phyloP scores from a whole-genome alignment of 2,113 vertebrate species.

The Dasypus novemcinctus region DNA sequence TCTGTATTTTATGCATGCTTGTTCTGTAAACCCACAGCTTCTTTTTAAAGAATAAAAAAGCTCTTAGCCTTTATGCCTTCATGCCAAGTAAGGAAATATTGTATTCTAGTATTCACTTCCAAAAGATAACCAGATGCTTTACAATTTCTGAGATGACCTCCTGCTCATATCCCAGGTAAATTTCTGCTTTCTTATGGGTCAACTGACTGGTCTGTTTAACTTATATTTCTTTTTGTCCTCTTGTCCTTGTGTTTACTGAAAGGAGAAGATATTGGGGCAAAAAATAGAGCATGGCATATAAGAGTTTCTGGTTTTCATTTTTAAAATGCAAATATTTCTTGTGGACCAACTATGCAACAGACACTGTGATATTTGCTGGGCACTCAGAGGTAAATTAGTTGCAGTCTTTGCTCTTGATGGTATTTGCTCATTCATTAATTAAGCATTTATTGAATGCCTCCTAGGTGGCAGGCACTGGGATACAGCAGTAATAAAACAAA shows the following conservation, averaged over 20 bases:
- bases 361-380: neutral
- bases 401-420: neutral
- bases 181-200: neutral
- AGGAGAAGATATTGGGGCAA: neutral
- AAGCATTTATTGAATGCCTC: neutral
- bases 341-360: neutral
- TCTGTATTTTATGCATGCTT: no score
- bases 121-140: neutral
- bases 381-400: neutral
- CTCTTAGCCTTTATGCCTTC: neutral
- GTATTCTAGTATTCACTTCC: neutral
- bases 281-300: neutral
- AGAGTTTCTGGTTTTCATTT: neutral
- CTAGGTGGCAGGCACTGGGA: neutral
- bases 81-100: neutral
- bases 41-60: no score
- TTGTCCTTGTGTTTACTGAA: neutral
- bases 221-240: neutral
- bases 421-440: constrained; percentile 38
- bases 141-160: neutral
- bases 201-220: neutral
- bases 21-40: no score
- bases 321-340: neutral
- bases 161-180: neutral
- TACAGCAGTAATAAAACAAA: neutral